These are phyloP conservation scores for Drosophila willistoni DNA, from an alignment of 1,140 invertebrate species.

Conservation along the genomic window DNA sequence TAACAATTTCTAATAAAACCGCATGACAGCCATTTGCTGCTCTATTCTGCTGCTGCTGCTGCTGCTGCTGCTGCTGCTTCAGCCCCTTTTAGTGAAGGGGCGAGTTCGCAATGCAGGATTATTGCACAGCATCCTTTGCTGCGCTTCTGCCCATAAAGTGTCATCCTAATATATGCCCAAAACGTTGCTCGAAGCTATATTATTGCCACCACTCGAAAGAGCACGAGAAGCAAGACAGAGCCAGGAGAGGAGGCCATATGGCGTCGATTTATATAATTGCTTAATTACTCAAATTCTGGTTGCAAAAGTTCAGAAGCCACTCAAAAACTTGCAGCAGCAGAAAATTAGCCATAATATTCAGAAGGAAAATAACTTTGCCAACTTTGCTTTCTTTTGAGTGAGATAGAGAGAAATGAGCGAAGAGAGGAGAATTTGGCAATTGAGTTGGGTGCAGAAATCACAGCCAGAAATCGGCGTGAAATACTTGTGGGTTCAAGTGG, in stretches of 20 bases:
- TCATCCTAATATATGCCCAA: slow-evolving; percentile 50
- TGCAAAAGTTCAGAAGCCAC: slow-evolving; percentile 37
- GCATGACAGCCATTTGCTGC: slow-evolving; percentile 61
- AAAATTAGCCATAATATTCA: slow-evolving; percentile 60
- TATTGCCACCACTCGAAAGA: slow-evolving; percentile 15
- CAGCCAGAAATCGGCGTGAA: slow-evolving; percentile 70
- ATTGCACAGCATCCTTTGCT: slow-evolving; percentile 44
- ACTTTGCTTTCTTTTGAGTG: slow-evolving; percentile 25
- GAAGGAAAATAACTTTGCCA: slow-evolving; percentile 52
- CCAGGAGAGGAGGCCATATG: neutral
- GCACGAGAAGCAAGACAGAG: neutral
- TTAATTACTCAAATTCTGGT: slow-evolving; percentile 60
- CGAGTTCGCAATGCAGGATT: slow-evolving; percentile 48
- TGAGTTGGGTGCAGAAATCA: slow-evolving; percentile 46
- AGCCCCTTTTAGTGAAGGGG: slow-evolving; percentile 32
- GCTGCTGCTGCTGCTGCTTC: slow-evolving; percentile 6
- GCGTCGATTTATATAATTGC: slow-evolving; percentile 57
- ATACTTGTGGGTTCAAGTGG: slow-evolving; percentile 65
- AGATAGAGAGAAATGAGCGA: neutral
- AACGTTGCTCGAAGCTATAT: neutral
- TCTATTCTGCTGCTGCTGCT: neutral
- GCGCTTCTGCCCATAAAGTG: slow-evolving; percentile 52
- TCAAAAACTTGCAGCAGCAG: slow-evolving; percentile 38
- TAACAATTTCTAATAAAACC: slow-evolving; percentile 81
- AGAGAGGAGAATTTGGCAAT: slow-evolving; percentile 28